Conservation (phyloP, 2,888 invertebrate species). For the Microdon myrmicae region DNA sequence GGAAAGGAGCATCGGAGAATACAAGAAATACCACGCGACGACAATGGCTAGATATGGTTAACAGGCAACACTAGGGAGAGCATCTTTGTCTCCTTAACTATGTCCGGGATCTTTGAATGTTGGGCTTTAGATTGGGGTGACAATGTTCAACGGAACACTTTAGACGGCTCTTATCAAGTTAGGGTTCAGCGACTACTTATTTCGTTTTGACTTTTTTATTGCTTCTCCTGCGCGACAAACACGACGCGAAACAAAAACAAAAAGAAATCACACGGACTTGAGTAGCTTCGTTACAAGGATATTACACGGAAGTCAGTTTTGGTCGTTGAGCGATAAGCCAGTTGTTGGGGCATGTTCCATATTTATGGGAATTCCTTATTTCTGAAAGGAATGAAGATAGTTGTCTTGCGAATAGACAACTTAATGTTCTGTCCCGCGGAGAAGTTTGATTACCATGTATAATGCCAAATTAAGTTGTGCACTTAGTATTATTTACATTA, state of each 20-base stretch:
- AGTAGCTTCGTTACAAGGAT: constrained; percentile 36
- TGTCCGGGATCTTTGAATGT: constrained; percentile 32
- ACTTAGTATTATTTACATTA: no score
- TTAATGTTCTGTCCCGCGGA: no score
- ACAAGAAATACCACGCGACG: constrained; percentile 39
- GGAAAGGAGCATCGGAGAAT: constrained; percentile 2
- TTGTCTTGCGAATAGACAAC: no score
- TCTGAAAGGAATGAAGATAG: constrained; percentile 9
- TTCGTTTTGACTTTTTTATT: constrained; percentile 49
- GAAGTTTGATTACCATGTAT: no score
- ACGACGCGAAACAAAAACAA: not conserved
- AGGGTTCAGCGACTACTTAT: constrained; percentile 37
- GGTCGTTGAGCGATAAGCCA: constrained; percentile 14
- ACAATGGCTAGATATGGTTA: constrained; percentile 34
- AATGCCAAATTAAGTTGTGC: no score
- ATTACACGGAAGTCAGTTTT: constrained; percentile 43
- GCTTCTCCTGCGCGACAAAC: constrained; percentile 44
- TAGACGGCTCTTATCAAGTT: constrained; percentile 44
- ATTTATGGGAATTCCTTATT: constrained; percentile 29
- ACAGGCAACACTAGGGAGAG: constrained; percentile 5
- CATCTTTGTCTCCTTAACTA: constrained; percentile 28
- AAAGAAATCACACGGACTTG: constrained; percentile 13
- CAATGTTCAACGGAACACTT: constrained; percentile 33
- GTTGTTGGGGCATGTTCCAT: not conserved
- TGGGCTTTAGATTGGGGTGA: constrained; percentile 22